Conservation (phyloP, 2,797 vertebrate species). For the Cercopithecus petaurista region DNA sequence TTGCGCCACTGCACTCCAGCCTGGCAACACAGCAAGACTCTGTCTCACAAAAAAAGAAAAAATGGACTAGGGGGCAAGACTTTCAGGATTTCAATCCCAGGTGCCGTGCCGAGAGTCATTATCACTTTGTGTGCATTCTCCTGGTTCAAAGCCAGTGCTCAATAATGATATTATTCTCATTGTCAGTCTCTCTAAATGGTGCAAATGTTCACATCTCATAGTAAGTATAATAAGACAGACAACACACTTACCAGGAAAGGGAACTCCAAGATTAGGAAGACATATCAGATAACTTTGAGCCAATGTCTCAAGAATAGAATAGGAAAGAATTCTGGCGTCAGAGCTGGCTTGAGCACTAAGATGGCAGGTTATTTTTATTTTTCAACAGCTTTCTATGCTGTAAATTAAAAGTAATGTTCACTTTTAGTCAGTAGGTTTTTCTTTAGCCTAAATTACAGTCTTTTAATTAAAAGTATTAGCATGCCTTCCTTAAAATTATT, state of each 20-base stretch:
- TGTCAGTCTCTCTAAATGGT: neutral
- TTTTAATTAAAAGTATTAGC: neutral
- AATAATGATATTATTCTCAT: neutral
- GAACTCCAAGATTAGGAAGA: neutral
- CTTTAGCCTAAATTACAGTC: neutral
- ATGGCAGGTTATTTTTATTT: neutral
- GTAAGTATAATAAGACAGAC: neutral
- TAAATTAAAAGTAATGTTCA: neutral
- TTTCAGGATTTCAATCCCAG: too few species aligned
- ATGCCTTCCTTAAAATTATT: neutral
- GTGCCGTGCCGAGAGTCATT: accelerated
- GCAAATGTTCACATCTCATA: neutral
- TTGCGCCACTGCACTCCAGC: accelerated
- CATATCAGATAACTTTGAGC: neutral
- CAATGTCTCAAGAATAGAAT: neutral
- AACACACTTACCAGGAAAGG: neutral
- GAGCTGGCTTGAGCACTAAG: neutral
- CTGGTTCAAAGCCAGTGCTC: neutral
- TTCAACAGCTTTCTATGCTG: neutral
- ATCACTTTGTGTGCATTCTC: neutral
- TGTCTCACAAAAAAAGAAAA: too few species aligned
- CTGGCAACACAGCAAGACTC: too few species aligned
- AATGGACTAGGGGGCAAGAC: neutral
- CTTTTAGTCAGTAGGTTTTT: neutral
- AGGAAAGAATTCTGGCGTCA: neutral